Conservation (phyloP, 1,140 invertebrate species). For the Neodiprion pinetum region DNA sequence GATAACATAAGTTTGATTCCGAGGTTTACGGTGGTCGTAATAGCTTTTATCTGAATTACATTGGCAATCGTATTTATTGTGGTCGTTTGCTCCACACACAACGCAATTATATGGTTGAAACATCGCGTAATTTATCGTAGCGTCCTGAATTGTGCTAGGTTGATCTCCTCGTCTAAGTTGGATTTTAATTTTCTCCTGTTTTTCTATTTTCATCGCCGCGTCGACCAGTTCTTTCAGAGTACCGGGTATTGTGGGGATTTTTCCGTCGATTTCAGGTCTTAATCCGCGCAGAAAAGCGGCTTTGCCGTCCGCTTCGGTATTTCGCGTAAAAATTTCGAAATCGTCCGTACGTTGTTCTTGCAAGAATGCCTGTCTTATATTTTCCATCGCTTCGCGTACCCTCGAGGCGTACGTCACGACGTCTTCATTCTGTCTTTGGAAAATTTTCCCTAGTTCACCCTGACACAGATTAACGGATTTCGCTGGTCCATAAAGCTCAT, state of each 20-base stretch:
- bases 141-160: neutral
- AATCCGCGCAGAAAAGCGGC: neutral
- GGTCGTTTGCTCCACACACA: neutral
- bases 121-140: neutral
- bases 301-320: neutral
- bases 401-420: slow-evolving; percentile 5
- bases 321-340: neutral
- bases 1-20: neutral
- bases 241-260: too few species aligned
- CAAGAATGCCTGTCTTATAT: neutral
- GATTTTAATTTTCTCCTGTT: neutral
- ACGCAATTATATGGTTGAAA: neutral
- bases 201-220: too few species aligned
- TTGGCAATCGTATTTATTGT: neutral
- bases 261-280: too few species aligned
- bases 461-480: slow-evolving; percentile 21
- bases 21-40: neutral
- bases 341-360: neutral
- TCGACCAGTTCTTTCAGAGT: too few species aligned
- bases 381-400: slow-evolving; percentile 5
- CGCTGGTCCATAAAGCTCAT: slow-evolving; percentile 1
- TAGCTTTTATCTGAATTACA: neutral
- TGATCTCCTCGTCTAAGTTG: neutral
- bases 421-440: slow-evolving; percentile 11
- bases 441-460: slow-evolving; percentile 22